phyloP scores from a whole-genome alignment of 2,113 vertebrate genomes.

The Calyptommatus sinebrachiatus region DNA sequence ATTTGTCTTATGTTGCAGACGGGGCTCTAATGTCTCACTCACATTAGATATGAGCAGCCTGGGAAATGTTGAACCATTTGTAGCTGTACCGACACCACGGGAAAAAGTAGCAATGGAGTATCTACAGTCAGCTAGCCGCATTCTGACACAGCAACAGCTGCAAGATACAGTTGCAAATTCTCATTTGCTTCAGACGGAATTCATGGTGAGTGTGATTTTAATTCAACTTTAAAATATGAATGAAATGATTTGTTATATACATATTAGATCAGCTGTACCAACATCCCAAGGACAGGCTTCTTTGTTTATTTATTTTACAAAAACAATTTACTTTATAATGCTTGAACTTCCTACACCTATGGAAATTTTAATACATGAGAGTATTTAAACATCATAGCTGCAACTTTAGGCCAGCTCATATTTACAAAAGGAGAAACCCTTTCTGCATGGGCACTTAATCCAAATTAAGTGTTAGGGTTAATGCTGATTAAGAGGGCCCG shows the following conservation, averaged over 20 bases:
- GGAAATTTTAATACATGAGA: background rate
- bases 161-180: slow-evolving; percentile 75
- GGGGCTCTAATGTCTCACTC: slow-evolving; percentile 94
- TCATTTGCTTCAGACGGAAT: slow-evolving; percentile 89
- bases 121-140: slow-evolving; percentile 81
- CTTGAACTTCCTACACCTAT: background rate
- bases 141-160: slow-evolving; percentile 83
- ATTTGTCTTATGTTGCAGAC: slow-evolving; percentile 69
- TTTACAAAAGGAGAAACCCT: no score
- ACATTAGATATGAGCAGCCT: slow-evolving; percentile 92
- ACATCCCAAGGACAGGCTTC: background rate
- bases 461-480: no score
- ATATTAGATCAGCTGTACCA: background rate
- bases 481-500: no score
- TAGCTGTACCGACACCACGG: slow-evolving; percentile 79
- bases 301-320: background rate
- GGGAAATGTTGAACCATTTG: slow-evolving; percentile 84
- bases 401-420: background rate
- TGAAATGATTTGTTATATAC: background rate
- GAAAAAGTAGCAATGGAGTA: slow-evolving; percentile 88
- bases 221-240: background rate
- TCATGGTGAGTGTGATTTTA: slow-evolving; percentile 76
- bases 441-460: no score
- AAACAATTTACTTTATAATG: background rate
- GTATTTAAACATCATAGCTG: background rate